Evolutionary conservation across 1,140 invertebrate genomes (phyloP).

Genomic region (Drosophila repletoides): DNA sequence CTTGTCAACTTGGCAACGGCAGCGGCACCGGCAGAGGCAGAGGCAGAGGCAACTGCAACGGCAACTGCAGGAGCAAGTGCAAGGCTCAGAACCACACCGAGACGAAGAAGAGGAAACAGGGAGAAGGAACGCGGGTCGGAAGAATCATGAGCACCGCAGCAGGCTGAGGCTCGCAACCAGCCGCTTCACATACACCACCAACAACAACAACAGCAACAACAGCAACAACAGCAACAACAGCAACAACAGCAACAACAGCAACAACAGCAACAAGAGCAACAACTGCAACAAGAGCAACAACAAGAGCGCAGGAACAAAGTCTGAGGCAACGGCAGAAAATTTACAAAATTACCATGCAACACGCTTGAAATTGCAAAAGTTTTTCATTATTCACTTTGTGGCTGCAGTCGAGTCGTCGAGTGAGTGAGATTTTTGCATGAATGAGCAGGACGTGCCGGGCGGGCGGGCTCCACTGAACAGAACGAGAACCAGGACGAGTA

Average conservation of each 20-base stretch:
- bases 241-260: conserved; percentile 22
- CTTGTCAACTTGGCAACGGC: conserved; percentile 76
- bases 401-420: conserved; percentile 77
- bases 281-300: conserved; percentile 50
- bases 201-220: conserved; percentile 23
- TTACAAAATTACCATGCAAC: conserved; percentile 81
- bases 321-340: conserved; percentile 63
- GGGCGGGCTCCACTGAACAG: too few relatives aligned
- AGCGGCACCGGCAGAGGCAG: conserved; percentile 22
- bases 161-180: conserved; percentile 36
- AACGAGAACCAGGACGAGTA: conserved; percentile 1
- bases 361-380: conserved; percentile 81
- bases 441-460: conserved; percentile 69
- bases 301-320: conserved; percentile 43
- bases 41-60: background rate
- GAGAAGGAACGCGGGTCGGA: background rate
- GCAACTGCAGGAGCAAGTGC: conserved; percentile 11
- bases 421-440: conserved; percentile 80
- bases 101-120: background rate
- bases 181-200: conserved; percentile 37
- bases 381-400: conserved; percentile 81
- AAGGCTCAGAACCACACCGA: conserved; percentile 49
- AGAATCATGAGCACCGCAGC: conserved; percentile 27
- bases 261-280: conserved; percentile 27
- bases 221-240: conserved; percentile 45